Evolutionary conservation across 1,140 invertebrate genomes (phyloP), one percentile per base, ranked within the genome.

Genomic region (Amyelois transitella): DNA sequence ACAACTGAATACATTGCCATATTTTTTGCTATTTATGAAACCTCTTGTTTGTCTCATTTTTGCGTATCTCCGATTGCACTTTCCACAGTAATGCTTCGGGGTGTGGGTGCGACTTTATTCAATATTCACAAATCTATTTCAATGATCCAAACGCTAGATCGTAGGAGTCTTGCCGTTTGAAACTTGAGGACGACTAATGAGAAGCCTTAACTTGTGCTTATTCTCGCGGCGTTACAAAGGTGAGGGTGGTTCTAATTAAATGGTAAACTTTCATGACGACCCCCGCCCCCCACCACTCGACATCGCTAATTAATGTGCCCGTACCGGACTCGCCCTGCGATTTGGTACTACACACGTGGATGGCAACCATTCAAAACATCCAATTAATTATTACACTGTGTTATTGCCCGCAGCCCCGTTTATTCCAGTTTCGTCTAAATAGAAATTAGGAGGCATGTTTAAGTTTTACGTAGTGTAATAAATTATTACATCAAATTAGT

Each of bases 191-290:
- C 55, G 59, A 60, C 64, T 71, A 67, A 71, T 66, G 68, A 67
- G 64, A 67, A 69, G 63, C 60, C 61, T 68, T 69, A 68, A 70
- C 61, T 68, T 66, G 62, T 60, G 64, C 69, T 70, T 64, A 77
- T 70, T 63, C 68, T 66, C 61, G 58, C 64, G 59, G 64, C 59
- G 64, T 71, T 73, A 75, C 75, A 81, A 79, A 81, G 79, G 71
- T 72, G 64, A 69, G 69, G 74, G 51, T 62, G 63, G 62, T 80
- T 76, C 83, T 88, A 88, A 88, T 88, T 87, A 88, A 88, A 81
- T 83, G 83, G 86, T 87, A 87, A 88, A 88, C 84, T 88, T 88
- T 86, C 81, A 86, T 85, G 82, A 86, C 73, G 55, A 66, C 72
- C 77, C 60, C 51, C 58, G 55, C 53, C 52, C 38, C 60, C 55